Evolutionary conservation across 2,113 vertebrate species (phyloP).

Genomic region (Phylloscopus trochiloides): DNA sequence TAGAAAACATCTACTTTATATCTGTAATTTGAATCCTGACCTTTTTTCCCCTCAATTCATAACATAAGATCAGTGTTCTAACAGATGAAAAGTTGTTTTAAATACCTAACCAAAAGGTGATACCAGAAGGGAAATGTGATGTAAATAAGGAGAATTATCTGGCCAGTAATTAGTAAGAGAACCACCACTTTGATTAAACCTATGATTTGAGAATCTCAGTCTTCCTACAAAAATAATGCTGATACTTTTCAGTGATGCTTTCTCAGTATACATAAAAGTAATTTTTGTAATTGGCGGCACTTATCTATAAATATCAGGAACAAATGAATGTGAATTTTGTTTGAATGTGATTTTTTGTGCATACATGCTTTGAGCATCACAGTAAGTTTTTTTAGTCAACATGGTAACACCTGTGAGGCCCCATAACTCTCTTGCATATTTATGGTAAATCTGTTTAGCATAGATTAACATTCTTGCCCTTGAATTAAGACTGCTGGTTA

Average conservation of each 20-base stretch:
- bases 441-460: slow-evolving; percentile 16
- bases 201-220: not conserved
- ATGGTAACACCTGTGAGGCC: not conserved
- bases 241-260: not conserved
- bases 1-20: not conserved
- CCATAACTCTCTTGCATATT: not conserved
- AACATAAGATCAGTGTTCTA: not conserved
- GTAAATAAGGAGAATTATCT: not conserved
- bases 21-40: not conserved
- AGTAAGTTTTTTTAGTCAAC: not conserved
- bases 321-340: not conserved
- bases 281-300: not conserved
- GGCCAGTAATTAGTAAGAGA: not conserved
- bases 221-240: not conserved
- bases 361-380: not conserved
- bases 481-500: slow-evolving; percentile 18
- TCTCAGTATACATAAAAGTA: not conserved
- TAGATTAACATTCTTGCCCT: slow-evolving; percentile 25
- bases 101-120: not conserved
- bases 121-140: not conserved
- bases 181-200: not conserved
- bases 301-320: not conserved
- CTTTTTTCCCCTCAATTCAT: accelerated
- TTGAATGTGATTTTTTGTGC: not conserved
- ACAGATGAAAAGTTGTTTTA: not conserved